Evolutionary conservation across 2,888 invertebrate genomes (phyloP).

Genomic region (Machimus rusticus): DNA sequence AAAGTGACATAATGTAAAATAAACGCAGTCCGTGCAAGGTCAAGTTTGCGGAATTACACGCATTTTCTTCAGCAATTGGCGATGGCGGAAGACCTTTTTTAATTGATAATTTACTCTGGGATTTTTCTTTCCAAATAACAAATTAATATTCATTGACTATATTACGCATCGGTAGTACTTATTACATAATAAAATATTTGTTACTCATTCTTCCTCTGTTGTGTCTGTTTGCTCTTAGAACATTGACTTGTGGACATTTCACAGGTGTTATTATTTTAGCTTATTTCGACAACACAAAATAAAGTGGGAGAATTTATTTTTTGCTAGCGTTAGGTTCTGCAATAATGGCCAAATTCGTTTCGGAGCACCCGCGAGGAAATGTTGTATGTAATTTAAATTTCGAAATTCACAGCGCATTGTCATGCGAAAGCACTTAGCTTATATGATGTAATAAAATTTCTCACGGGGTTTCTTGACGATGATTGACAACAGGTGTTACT

Average conservation of each 20-base stretch:
- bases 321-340: not conserved
- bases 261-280: not conserved
- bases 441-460: not conserved
- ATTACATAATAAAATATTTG: not conserved
- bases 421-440: not conserved
- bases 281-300: not conserved
- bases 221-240: not conserved
- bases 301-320: not conserved
- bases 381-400: not conserved
- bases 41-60: slow-evolving; percentile 33
- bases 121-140: not conserved
- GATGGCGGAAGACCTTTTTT: not conserved
- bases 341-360: not conserved
- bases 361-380: not conserved
- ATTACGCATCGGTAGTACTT: not conserved
- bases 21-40: slow-evolving; percentile 36
- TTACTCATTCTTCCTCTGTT: not conserved
- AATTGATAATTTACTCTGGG: not conserved
- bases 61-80: not conserved
- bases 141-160: not conserved
- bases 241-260: not conserved
- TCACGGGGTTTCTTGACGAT: not conserved
- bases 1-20: not conserved
- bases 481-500: not conserved
- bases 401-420: not conserved